Conservation (phyloP, 2,113 vertebrate species). For the Epinephelus cyanopodus region DNA sequence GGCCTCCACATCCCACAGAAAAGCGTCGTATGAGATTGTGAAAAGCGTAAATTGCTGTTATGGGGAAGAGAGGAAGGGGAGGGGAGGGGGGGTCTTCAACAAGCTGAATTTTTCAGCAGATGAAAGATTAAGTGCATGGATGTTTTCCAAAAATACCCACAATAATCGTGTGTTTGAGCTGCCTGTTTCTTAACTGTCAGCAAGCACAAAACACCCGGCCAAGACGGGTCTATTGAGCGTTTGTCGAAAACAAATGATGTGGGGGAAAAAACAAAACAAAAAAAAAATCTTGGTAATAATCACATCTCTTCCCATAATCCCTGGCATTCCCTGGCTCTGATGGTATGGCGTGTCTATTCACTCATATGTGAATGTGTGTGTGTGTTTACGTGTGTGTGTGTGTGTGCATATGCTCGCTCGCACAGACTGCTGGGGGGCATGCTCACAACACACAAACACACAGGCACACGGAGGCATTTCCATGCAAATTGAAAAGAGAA, state of each 20-base stretch:
- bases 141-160: constrained; percentile 78
- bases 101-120: constrained; percentile 76
- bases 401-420: constrained; percentile 65
- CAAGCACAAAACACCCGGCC: constrained; percentile 69
- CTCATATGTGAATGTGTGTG: constrained; percentile 58
- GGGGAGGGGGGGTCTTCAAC: constrained; percentile 55
- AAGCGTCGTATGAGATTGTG: constrained; percentile 55
- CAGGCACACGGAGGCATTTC: constrained; percentile 79
- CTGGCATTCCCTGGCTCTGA: constrained; percentile 83
- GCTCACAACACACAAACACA: constrained; percentile 72
- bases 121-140: constrained; percentile 83
- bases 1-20: constrained; percentile 65
- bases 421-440: constrained; percentile 77
- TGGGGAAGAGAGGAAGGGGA: background rate
- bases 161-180: constrained; percentile 74
- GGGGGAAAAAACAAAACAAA: constrained; percentile 35
- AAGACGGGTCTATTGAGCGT: constrained; percentile 79
- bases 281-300: constrained; percentile 85
- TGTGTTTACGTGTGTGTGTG: constrained; percentile 41
- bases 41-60: constrained; percentile 71
- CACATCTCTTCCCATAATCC: constrained; percentile 84
- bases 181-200: constrained; percentile 81
- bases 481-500: constrained; percentile 86
- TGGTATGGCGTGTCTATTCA: constrained; percentile 79
- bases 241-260: constrained; percentile 74